Evolutionary conservation across 2,113 vertebrate genomes (phyloP).

Genomic region (Alosa alosa): DNA sequence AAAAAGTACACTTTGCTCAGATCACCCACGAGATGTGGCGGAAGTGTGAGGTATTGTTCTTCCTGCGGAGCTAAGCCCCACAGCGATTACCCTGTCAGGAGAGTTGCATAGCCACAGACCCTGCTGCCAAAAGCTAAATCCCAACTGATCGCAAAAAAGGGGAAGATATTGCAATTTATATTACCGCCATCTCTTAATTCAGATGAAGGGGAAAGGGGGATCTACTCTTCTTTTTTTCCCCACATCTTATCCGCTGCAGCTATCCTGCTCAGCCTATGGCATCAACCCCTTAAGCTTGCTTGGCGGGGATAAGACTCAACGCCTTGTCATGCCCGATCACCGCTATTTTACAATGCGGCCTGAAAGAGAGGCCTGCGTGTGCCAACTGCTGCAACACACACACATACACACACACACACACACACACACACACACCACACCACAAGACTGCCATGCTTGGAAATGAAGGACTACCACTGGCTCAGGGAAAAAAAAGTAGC

Average conservation of each 20-base stretch:
- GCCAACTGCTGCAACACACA: slow-evolving; percentile 28
- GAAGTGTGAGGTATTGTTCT: slow-evolving; percentile 74
- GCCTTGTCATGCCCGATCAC: slow-evolving; percentile 78
- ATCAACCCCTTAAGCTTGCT: slow-evolving; percentile 69
- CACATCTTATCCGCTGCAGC: slow-evolving; percentile 71
- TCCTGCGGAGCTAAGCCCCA: slow-evolving; percentile 71
- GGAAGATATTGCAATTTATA: slow-evolving; percentile 75
- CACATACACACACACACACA: slow-evolving; percentile 29
- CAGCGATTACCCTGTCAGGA: slow-evolving; percentile 78
- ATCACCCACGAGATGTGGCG: slow-evolving; percentile 72
- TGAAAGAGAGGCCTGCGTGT: slow-evolving; percentile 48
- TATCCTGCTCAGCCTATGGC: slow-evolving; percentile 67
- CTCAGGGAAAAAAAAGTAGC: background rate
- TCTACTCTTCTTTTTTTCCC: slow-evolving; percentile 60
- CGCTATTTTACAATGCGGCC: slow-evolving; percentile 71
- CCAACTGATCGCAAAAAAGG: slow-evolving; percentile 74
- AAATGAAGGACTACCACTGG: background rate
- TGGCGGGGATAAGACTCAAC: slow-evolving; percentile 73
- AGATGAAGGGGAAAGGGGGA: slow-evolving; percentile 63
- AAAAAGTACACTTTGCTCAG: slow-evolving; percentile 58
- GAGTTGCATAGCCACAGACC: slow-evolving; percentile 65
- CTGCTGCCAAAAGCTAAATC: slow-evolving; percentile 78
- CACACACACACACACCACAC: background rate
- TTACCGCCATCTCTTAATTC: slow-evolving; percentile 74
- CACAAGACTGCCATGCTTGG: background rate